Conservation (phyloP, 2,113 vertebrate species). For the Mystacornis crossleyi region DNA sequence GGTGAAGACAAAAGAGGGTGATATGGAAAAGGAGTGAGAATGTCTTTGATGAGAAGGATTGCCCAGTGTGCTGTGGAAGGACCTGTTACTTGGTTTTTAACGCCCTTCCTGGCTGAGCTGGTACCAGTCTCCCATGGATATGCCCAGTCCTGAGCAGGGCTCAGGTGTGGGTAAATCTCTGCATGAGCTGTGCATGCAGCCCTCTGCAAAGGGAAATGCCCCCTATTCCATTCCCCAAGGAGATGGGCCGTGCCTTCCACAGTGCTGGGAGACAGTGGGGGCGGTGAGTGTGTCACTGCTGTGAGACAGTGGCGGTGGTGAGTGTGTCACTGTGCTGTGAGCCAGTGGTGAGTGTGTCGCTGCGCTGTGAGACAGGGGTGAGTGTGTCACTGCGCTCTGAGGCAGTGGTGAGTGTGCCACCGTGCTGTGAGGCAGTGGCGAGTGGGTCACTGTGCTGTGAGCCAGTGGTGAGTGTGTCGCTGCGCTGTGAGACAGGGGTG, state of each 20-base stretch:
- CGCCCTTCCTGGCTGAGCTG: rapidly evolving
- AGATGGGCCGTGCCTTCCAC: neutral
- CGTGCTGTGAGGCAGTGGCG: no score
- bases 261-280: neutral
- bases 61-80: neutral
- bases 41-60: neutral
- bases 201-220: neutral
- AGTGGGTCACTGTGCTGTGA: rapidly evolving
- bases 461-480: rapidly evolving
- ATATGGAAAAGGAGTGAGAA: neutral
- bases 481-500: no score
- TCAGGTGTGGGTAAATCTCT: neutral
- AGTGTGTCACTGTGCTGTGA: neutral
- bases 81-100: neutral
- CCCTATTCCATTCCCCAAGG: rapidly evolving
- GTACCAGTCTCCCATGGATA: no score
- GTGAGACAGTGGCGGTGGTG: neutral
- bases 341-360: neutral
- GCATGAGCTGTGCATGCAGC: neutral
- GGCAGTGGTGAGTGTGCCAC: neutral
- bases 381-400: neutral
- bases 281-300: neutral
- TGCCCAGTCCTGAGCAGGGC: neutral
- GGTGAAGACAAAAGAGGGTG: neutral
- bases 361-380: rapidly evolving